Evolutionary conservation across 2,888 invertebrate genomes (phyloP), one percentile per base, ranked within the genome.

Genomic region (Diabrotica balteata): DNA sequence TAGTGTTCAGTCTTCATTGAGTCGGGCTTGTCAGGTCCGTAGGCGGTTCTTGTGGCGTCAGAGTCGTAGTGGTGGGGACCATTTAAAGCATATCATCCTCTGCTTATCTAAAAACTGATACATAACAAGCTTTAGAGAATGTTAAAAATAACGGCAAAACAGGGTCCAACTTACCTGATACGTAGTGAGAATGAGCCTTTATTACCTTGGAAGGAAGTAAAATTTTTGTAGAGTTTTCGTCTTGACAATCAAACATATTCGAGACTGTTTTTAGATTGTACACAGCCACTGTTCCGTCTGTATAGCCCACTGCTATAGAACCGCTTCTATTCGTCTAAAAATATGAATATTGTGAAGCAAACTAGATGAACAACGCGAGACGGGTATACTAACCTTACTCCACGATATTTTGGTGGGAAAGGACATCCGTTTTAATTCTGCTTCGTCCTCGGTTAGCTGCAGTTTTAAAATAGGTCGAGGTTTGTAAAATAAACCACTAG

Each of bases 241-340:
- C 80, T 6, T 77, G 80, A 57, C 77, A 82, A 57, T 67, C 72
- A 57, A 76, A 71, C 54, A 90, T 77, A 8, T 86, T 85, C 0
- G 90, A 89, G 11, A 85, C 81, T 2, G 83, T 84, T 0, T 79
- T 81, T 17, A 92, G 75, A 79, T 92, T 86, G 85, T 88, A 93
- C n/a, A 89, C 80, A 5, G 88, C 90, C 3, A 89, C 86, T 45
- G 88, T 85, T 0, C 93, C 93, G 78, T 90, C 89, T 0, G 89
- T 85, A 77, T 90, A 92, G 3, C 91, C 91, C 2, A 89, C 91
- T n/a, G 87, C 86, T 55, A 92, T 81, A 46, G 85, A 82, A 8
- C 83, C 82, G 75, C 89, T 88, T 0, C 85, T 86, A 73, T 83
- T 82, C 80, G 86, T 84, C 88, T 89, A 85, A 84, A 68, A 66